These are phyloP conservation scores for Halcyon malimbica DNA, from an alignment of 2,113 vertebrate genomes.

Conservation along the genomic window DNA sequence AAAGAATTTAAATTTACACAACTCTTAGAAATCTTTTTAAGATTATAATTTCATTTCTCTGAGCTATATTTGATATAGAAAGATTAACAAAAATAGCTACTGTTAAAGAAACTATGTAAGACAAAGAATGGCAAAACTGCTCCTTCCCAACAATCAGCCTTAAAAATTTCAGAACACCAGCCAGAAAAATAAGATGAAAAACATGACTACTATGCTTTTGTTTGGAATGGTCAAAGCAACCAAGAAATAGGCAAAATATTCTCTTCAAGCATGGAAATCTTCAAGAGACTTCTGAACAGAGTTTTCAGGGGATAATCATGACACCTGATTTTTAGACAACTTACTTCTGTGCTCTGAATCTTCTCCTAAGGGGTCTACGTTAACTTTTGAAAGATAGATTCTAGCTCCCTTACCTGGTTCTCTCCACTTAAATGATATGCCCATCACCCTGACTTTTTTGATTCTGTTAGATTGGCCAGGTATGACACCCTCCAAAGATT, in stretches of 20 bases:
- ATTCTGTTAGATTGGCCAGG: neutral
- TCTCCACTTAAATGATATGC: rapidly evolving
- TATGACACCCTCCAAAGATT: neutral
- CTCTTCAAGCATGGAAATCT: neutral
- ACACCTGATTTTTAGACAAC: neutral
- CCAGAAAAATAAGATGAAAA: neutral
- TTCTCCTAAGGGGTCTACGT: neutral
- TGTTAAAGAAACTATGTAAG: neutral
- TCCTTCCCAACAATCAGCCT: neutral
- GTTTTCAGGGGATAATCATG: neutral
- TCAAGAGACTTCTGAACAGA: neutral
- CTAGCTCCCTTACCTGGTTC: neutral
- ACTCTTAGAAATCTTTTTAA: neutral
- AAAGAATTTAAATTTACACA: neutral
- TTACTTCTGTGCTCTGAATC: neutral
- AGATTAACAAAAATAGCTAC: neutral
- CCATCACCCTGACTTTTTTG: neutral
- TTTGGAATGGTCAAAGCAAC: neutral
- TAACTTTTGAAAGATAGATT: neutral
- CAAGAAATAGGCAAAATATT: neutral
- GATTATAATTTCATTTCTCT: neutral
- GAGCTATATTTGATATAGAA: neutral
- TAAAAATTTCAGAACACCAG: neutral
- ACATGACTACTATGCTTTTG: neutral
- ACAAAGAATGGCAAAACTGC: neutral